phyloP scores from a whole-genome alignment of 2,113 vertebrate species.

The Butorides virescens region DNA sequence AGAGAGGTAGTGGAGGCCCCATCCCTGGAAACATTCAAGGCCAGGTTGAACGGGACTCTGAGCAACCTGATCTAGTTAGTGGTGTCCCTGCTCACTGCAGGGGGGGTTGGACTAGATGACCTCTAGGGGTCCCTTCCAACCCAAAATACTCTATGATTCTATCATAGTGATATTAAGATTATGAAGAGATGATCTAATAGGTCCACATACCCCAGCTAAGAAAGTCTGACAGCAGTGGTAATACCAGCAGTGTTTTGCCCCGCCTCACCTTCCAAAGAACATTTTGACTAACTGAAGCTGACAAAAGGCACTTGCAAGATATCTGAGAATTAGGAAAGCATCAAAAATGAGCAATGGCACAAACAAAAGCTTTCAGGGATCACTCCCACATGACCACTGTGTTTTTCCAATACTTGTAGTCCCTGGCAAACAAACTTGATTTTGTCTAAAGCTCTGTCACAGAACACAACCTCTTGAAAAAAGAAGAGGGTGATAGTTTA shows the following conservation, averaged over 20 bases:
- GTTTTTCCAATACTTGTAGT: not conserved
- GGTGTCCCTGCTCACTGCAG: too few species aligned
- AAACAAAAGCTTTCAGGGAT: not conserved
- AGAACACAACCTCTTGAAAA: not conserved
- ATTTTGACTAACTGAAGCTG: not conserved
- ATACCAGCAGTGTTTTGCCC: not conserved
- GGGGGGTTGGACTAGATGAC: too few species aligned
- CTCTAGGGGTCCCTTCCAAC: too few species aligned
- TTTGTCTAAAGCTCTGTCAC: not conserved
- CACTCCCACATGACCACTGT: rapidly evolving
- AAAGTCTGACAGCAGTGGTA: not conserved
- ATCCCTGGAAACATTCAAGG: too few species aligned
- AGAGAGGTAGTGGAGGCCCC: too few species aligned
- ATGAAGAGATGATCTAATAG: not conserved
- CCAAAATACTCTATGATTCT: too few species aligned
- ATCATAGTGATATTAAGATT: not conserved
- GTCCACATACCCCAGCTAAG: not conserved
- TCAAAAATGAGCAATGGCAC: not conserved
- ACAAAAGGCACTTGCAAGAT: not conserved
- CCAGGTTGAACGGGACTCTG: too few species aligned
- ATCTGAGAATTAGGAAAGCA: not conserved
- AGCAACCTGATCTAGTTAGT: too few species aligned
- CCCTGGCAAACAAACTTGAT: not conserved
- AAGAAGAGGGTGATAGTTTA: not conserved
- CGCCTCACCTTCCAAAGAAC: not conserved